phyloP scores from a whole-genome alignment of 2,113 vertebrate species.

The Elachura formosa region DNA sequence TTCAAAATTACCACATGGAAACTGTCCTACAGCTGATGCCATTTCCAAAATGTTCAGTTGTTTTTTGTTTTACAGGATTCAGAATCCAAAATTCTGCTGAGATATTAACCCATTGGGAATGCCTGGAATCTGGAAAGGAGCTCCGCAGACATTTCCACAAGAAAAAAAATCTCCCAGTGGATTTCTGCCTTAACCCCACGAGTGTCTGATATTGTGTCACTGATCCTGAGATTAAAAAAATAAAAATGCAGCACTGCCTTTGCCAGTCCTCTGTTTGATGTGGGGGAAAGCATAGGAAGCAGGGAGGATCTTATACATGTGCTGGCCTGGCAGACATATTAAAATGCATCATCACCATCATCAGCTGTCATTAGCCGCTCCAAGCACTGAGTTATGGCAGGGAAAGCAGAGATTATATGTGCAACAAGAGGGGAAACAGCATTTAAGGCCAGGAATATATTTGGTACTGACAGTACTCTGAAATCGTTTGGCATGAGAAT shows the following conservation, averaged over 20 bases:
- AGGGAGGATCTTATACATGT: background rate
- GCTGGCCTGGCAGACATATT: accelerated
- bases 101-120: background rate
- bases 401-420: background rate
- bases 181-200: background rate
- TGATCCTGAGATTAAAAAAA: background rate
- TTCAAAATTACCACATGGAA: background rate
- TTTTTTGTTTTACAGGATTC: background rate
- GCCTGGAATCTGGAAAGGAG: background rate
- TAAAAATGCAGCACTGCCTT: background rate
- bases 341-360: background rate
- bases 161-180: background rate
- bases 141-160: accelerated
- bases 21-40: background rate
- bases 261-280: background rate
- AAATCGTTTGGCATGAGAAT: background rate
- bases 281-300: background rate
- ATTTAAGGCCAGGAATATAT: slow-evolving; percentile 2
- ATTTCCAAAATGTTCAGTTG: background rate
- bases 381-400: background rate
- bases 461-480: background rate
- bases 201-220: background rate
- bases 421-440: background rate
- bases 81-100: background rate
- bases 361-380: background rate